Evolutionary conservation across 2,888 invertebrate genomes (phyloP).

Genomic region (Euplexia lucipara): DNA sequence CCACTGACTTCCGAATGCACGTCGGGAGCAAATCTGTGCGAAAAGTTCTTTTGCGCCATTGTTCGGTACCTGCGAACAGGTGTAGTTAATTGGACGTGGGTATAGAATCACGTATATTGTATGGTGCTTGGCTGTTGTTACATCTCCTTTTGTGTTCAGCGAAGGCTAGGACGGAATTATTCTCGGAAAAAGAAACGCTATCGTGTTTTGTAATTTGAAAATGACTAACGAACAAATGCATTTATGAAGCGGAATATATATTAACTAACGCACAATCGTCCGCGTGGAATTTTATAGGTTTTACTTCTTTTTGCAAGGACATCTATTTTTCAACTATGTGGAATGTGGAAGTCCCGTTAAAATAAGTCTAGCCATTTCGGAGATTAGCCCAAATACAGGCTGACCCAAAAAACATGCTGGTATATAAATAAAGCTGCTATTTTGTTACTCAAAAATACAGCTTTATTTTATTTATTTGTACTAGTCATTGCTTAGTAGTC

Average conservation of each 20-base stretch:
- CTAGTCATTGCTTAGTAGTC: no score
- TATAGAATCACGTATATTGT: slow-evolving; percentile 54
- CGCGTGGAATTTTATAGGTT: no score
- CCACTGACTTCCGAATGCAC: slow-evolving; percentile 75
- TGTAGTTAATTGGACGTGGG: slow-evolving; percentile 63
- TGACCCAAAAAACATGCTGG: no score
- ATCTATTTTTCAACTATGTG: no score
- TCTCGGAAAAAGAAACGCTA: slow-evolving; percentile 45
- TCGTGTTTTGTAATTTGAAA: slow-evolving; percentile 37
- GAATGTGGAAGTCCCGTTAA: no score
- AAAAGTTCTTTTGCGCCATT: slow-evolving; percentile 65
- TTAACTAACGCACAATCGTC: no score
- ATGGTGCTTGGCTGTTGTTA: slow-evolving; percentile 41
- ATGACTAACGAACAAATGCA: slow-evolving; percentile 25
- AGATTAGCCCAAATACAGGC: no score
- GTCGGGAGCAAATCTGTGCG: slow-evolving; percentile 61
- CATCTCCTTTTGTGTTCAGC: slow-evolving; percentile 59
- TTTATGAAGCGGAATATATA: background rate
- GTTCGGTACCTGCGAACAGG: slow-evolving; percentile 56
- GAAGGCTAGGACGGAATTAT: slow-evolving; percentile 54
- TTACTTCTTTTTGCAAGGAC: no score
- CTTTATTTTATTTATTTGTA: no score
- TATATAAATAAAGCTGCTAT: no score
- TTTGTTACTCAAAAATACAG: no score
- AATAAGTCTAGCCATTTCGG: no score